Evolutionary conservation across 1,140 invertebrate genomes (phyloP).

Genomic region (Drosophila subpulchrella): DNA sequence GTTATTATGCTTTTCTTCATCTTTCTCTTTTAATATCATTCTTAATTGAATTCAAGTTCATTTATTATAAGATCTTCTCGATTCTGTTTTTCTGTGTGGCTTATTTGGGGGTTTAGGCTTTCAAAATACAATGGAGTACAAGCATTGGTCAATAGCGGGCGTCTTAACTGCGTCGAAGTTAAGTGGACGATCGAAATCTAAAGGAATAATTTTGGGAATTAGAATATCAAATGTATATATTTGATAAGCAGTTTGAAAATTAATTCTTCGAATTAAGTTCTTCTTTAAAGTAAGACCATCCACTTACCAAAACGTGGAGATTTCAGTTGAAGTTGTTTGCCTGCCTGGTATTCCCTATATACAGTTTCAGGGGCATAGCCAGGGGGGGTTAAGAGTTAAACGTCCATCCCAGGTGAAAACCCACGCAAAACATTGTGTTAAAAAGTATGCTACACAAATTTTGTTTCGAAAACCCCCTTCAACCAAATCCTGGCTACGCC

Average conservation of each 20-base stretch:
- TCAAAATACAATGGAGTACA: conserved; percentile 42
- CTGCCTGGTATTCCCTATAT: conserved; percentile 34
- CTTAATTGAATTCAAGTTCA: conserved; percentile 48
- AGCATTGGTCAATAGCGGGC: conserved; percentile 57
- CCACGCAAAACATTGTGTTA: too few relatives aligned
- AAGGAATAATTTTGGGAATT: not conserved
- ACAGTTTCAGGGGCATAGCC: conserved; percentile 15
- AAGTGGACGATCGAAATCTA: conserved; percentile 31
- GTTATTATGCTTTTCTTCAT: conserved; percentile 14
- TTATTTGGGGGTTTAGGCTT: conserved; percentile 33
- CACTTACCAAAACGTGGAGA: conserved; percentile 13
- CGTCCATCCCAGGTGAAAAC: too few relatives aligned
- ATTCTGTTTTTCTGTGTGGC: conserved; percentile 16
- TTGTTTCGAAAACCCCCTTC: too few relatives aligned
- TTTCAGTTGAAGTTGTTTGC: conserved; percentile 21
- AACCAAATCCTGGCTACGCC: too few relatives aligned
- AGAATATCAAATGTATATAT: not conserved
- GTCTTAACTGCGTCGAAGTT: conserved; percentile 6
- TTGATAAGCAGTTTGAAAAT: not conserved
- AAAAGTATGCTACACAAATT: too few relatives aligned
- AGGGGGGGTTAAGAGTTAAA: too few relatives aligned
- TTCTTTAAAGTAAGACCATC: conserved; percentile 6
- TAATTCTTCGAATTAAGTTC: not conserved
- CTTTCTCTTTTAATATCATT: conserved; percentile 36
- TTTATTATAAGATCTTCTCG: conserved; percentile 1